Evolutionary conservation across 2,113 vertebrate genomes (phyloP).

Genomic region (Bagarius yarrelli): DNA sequence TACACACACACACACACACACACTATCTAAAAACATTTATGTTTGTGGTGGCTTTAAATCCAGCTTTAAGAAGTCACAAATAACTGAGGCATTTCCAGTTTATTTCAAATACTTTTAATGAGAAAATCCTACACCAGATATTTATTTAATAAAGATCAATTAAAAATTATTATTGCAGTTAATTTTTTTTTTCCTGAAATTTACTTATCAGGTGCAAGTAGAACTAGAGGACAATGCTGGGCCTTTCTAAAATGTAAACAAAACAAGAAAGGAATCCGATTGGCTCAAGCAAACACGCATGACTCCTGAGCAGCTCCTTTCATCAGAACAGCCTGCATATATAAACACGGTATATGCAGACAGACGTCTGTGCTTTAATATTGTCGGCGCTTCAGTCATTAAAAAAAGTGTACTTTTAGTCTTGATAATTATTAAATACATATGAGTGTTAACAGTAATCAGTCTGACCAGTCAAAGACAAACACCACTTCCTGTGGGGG

Average conservation of each 20-base stretch:
- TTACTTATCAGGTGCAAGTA: slow-evolving; percentile 8
- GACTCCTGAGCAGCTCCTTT: slow-evolving; percentile 26
- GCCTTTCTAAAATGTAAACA: slow-evolving; percentile 50
- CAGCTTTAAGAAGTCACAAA: slow-evolving; percentile 12
- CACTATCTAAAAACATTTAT: slow-evolving; percentile 1
- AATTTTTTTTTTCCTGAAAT: neutral
- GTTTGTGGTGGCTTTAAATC: neutral
- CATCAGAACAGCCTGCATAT: slow-evolving; percentile 11
- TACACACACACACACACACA: neutral
- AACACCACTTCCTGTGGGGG: slow-evolving; percentile 3
- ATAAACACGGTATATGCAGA: neutral
- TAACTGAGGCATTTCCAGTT: neutral
- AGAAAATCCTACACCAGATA: slow-evolving; percentile 47
- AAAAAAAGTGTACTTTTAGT: neutral
- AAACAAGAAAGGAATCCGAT: slow-evolving; percentile 39
- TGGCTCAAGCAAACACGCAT: slow-evolving; percentile 33
- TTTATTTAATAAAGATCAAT: slow-evolving; percentile 17
- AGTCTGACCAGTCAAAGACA: slow-evolving; percentile 21
- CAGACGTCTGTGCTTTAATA: slow-evolving; percentile 10
- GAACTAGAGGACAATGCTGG: slow-evolving; percentile 3
- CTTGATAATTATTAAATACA: neutral
- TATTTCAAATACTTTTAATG: slow-evolving; percentile 45
- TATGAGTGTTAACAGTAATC: slow-evolving; percentile 15
- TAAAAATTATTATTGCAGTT: slow-evolving; percentile 29
- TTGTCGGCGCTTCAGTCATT: neutral